phyloP scores from a whole-genome alignment of 2,888 invertebrate species.

The Brachyptera risi region DNA sequence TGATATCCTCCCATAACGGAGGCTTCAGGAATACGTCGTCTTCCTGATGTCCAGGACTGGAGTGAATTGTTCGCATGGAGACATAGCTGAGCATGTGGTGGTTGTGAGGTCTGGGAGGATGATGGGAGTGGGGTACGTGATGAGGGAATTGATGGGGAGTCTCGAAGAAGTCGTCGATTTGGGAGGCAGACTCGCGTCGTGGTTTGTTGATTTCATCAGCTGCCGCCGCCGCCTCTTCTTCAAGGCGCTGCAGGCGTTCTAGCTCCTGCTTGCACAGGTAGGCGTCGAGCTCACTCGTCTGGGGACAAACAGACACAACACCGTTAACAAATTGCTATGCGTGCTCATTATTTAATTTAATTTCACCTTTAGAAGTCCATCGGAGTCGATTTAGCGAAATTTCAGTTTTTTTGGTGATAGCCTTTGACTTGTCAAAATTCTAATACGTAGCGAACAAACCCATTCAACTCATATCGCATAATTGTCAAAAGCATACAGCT shows the following conservation, averaged over 20 bases:
- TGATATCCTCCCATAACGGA: conserved; percentile 85
- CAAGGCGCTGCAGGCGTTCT: conserved; percentile 58
- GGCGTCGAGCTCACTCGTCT: conserved; percentile 76
- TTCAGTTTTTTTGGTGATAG: too few relatives aligned
- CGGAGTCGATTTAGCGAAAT: too few relatives aligned
- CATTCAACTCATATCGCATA: too few relatives aligned
- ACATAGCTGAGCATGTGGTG: conserved; percentile 49
- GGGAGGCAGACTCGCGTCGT: conserved; percentile 56
- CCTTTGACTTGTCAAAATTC: too few relatives aligned
- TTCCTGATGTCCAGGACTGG: conserved; percentile 50
- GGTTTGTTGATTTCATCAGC: conserved; percentile 45
- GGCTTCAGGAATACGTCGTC: conserved; percentile 85
- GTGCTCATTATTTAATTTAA: too few relatives aligned
- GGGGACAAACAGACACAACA: conserved; percentile 39
- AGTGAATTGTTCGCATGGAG: conserved; percentile 50
- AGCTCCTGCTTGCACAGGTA: conserved; percentile 74
- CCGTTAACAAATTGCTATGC: too few relatives aligned
- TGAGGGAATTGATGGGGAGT: conserved; percentile 43
- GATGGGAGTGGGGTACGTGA: conserved; percentile 33
- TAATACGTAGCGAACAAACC: too few relatives aligned
- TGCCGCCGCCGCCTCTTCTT: conserved; percentile 51
- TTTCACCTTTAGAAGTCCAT: too few relatives aligned
- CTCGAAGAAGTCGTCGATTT: conserved; percentile 65
- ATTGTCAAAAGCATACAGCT: too few relatives aligned
- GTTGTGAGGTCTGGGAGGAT: conserved; percentile 33